Evolutionary conservation across 2,113 vertebrate genomes (phyloP), one percentile per base, ranked within the genome.

Genomic region (Hepsetus odoe): DNA sequence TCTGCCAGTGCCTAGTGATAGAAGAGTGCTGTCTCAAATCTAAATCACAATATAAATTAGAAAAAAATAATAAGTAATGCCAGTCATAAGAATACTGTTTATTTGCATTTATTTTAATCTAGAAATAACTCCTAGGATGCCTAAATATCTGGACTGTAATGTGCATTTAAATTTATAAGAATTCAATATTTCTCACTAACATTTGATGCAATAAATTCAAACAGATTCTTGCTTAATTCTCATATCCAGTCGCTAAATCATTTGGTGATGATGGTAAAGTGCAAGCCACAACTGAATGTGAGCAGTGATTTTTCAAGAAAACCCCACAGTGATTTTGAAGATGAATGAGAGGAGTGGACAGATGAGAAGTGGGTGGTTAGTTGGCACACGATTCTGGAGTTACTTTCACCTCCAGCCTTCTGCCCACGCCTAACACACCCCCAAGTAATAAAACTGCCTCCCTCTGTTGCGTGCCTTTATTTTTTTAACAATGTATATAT

Each of bases 261-360:
- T 80, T 68, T 44, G 20, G 71, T 68, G 28, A 28, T 64, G 40
- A 65, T n/a, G 38, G 56, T 16, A 44, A 58, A 55, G 38, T 58
- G 30, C 16, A 28, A 66, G 71, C 38, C 66, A 72, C 38, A 38
- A 30, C 59, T 69, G 22, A 74, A 72, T 22, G 74, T 44, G 72
- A 79, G 66, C 81, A 51, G 49, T 6, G 14, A 67, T 49, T 69
- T 46, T 80, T 68, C 51, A 73, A 42, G 53, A 76, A 70, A 77
- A 62, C 77, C 58, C 68, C 69, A 74, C 74, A 65, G 78, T 44
- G 74, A 30, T 20, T 70, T 28, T 62, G 40, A 38, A 76, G 72
- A 80, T 76, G 83, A 80, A 79, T 79, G 76, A 72, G 80, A 72
- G 28, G 28, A 82, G 72, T 13, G 33, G 76, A 81, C 83, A 82